These are phyloP conservation scores for Leptopilina drosophilae DNA, from an alignment of 2,888 invertebrate species.

Conservation along the genomic window DNA sequence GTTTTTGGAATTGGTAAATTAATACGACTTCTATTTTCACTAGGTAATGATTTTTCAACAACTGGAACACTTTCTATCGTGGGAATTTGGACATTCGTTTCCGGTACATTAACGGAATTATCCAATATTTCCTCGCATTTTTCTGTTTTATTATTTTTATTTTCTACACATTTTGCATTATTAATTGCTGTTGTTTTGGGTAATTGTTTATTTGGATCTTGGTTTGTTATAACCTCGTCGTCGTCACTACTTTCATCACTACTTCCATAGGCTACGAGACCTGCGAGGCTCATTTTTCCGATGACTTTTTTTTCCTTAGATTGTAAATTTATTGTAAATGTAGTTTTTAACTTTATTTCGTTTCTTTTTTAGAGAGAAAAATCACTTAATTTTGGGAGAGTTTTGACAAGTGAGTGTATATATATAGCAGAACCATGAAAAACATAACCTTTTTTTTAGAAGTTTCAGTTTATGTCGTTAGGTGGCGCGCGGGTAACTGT, in stretches of 20 bases:
- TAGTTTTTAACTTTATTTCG: not conserved
- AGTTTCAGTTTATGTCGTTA: not conserved
- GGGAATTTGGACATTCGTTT: not conserved
- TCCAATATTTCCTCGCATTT: not conserved
- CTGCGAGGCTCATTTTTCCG: constrained; percentile 71
- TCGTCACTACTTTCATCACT: constrained; percentile 72
- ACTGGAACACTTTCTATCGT: constrained; percentile 4
- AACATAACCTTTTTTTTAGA: constrained; percentile 28
- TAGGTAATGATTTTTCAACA: not conserved
- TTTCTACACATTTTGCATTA: not conserved
- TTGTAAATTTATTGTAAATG: not conserved
- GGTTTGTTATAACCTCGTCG: constrained; percentile 60
- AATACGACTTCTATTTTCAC: constrained; percentile 24
- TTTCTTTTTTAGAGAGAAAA: not conserved
- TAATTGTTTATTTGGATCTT: constrained; percentile 35
- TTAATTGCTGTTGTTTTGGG: not conserved
- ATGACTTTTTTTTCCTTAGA: not conserved
- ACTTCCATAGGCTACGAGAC: constrained; percentile 73
- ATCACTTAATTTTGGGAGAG: not conserved
- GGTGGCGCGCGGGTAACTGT: not conserved
- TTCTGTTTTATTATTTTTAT: constrained; percentile 8
- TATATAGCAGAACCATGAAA: not conserved
- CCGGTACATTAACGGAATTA: not conserved
- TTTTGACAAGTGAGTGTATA: not conserved
- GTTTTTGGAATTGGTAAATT: constrained; percentile 42